A percentile compares a stretch with the other conserved stretches of the same genome.
phyloP scores from a whole-genome alignment of 2,797 vertebrate species.

The Xerus rutilus region DNA sequence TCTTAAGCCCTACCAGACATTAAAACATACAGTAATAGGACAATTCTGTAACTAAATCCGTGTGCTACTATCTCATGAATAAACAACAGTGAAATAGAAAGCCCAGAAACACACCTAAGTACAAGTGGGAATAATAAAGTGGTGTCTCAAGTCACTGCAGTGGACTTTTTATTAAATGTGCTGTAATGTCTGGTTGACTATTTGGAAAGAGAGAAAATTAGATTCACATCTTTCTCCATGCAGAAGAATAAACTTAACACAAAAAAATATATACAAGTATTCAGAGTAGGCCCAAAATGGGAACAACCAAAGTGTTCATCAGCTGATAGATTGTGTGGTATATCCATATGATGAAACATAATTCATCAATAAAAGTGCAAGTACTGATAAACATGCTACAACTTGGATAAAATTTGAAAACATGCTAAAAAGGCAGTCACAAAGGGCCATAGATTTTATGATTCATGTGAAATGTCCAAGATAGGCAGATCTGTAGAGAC shows the following conservation, averaged over 20 bases:
- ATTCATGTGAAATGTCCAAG: background rate
- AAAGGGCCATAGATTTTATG: background rate
- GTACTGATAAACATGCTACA: background rate
- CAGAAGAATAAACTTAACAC: background rate
- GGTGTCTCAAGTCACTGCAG: background rate
- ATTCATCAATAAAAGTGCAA: background rate
- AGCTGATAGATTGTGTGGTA: background rate
- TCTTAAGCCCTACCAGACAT: background rate
- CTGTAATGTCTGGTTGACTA: background rate
- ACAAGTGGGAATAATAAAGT: background rate
- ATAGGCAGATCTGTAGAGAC: background rate
- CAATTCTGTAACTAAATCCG: background rate
- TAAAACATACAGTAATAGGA: background rate
- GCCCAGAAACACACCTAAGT: background rate
- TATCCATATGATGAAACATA: background rate
- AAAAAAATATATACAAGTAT: background rate
- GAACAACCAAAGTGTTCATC: background rate
- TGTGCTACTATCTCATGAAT: background rate
- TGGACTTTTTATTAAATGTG: background rate
- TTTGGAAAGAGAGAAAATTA: slow-evolving; percentile 27
- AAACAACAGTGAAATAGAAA: slow-evolving; percentile 14
- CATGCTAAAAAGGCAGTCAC: background rate
- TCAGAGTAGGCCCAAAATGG: background rate
- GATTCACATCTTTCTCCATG: background rate
- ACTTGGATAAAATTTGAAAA: background rate